Conservation (phyloP, 2,113 vertebrate species). For the Rhadina sibilatrix region DNA sequence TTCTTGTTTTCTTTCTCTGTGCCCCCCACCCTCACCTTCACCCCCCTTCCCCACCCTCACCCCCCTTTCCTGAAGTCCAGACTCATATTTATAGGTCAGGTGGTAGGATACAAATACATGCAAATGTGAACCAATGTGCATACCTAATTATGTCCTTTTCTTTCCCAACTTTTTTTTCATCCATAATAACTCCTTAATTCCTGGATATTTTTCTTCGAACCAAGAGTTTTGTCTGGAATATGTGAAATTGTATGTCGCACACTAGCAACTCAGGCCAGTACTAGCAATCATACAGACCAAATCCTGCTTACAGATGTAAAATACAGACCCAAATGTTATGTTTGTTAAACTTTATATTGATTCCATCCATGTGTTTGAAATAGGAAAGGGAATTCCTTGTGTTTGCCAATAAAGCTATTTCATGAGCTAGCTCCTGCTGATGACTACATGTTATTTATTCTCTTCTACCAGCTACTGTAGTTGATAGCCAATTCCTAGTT, state of each 20-base stretch:
- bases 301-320: not conserved
- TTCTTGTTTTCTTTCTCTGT: not conserved
- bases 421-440: not conserved
- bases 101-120: not conserved
- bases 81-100: not conserved
- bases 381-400: not conserved
- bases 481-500: not conserved
- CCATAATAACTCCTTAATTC: not conserved
- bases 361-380: not conserved
- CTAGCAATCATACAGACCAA: not conserved
- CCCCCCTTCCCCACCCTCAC: no score
- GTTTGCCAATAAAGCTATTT: not conserved
- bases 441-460: not conserved
- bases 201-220: not conserved
- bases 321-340: not conserved
- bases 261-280: not conserved
- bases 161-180: not conserved
- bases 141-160: not conserved
- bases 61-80: not conserved
- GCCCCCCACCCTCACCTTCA: no score
- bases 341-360: not conserved
- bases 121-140: not conserved
- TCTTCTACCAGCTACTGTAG: not conserved
- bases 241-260: not conserved
- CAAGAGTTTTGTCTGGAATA: not conserved